A percentile compares a stretch with the other conserved stretches of the same genome.
Evolutionary conservation across 2,113 vertebrate genomes (phyloP).

Genomic region (Acanthochromis polyacanthus): DNA sequence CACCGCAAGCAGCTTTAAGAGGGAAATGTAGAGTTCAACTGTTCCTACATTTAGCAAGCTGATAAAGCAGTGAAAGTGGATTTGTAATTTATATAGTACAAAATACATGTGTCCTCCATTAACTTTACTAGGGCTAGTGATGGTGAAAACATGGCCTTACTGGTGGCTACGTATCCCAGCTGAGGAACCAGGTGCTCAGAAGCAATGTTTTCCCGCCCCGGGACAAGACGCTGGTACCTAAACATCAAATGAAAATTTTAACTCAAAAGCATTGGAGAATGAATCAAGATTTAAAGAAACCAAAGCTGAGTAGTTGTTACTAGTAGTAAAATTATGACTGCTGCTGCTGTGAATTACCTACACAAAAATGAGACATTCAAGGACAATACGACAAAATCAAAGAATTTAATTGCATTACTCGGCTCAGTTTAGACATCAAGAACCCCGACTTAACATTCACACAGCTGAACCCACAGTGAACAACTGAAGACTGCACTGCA

Average conservation of each 20-base stretch:
- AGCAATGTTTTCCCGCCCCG: conserved; percentile 93
- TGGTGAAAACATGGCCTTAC: conserved; percentile 78
- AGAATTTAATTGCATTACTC: too few species aligned
- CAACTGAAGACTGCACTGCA: neutral
- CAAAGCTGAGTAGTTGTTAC: too few species aligned
- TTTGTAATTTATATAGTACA: too few species aligned
- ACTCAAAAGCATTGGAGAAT: neutral
- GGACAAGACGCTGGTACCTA: conserved; percentile 94
- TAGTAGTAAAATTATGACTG: too few species aligned
- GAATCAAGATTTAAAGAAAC: neutral
- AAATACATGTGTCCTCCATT: neutral
- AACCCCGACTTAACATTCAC: neutral
- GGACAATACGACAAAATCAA: too few species aligned
- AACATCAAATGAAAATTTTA: conserved; percentile 43
- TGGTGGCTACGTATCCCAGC: conserved; percentile 96
- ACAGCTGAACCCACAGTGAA: neutral
- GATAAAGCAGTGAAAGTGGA: too few species aligned
- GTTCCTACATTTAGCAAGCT: neutral
- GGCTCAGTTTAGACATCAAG: too few species aligned
- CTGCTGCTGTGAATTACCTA: too few species aligned
- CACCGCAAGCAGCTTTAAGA: neutral
- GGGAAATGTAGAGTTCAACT: neutral
- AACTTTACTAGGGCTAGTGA: neutral
- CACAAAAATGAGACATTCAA: too few species aligned
- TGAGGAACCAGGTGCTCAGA: conserved; percentile 96